Evolutionary conservation across 2,113 vertebrate genomes (phyloP).

Genomic region (Columba livia): DNA sequence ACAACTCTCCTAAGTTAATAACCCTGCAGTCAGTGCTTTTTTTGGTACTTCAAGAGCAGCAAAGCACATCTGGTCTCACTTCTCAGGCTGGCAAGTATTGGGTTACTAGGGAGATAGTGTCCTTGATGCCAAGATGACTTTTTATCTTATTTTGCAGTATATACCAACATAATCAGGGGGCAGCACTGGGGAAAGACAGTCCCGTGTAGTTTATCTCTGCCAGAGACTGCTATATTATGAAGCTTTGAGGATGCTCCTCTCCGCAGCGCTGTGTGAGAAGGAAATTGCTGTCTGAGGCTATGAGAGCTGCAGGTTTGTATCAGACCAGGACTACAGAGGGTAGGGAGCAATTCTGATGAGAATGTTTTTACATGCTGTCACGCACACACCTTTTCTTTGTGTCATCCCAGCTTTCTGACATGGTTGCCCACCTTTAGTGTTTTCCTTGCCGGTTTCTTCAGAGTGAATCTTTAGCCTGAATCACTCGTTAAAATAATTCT

Average conservation of each 20-base stretch:
- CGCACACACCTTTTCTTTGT: neutral
- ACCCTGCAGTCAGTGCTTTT: neutral
- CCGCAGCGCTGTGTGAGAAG: neutral
- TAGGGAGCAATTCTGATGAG: neutral
- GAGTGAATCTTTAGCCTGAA: neutral
- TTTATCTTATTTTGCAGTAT: constrained; percentile 20
- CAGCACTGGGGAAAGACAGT: neutral
- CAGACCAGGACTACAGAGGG: neutral
- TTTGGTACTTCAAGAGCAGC: neutral
- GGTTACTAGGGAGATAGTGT: constrained; percentile 12
- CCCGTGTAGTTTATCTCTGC: neutral
- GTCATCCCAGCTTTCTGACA: neutral
- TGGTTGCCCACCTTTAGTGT: neutral
- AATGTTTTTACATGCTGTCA: neutral
- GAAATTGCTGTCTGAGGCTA: neutral
- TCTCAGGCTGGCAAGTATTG: neutral
- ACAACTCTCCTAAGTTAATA: constrained; percentile 43
- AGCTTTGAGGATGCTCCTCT: neutral
- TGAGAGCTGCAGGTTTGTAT: neutral
- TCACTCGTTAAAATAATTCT: neutral
- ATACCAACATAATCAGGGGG: neutral
- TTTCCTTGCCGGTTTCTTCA: neutral
- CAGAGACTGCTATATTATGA: neutral
- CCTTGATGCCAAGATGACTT: constrained; percentile 38
- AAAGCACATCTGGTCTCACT: constrained; percentile 49